Percentiles rank a stretch among this genome's conserved stretches.
Conservation (phyloP, 2,888 invertebrate genomes). For the Macrosoma leucophasiata region DNA sequence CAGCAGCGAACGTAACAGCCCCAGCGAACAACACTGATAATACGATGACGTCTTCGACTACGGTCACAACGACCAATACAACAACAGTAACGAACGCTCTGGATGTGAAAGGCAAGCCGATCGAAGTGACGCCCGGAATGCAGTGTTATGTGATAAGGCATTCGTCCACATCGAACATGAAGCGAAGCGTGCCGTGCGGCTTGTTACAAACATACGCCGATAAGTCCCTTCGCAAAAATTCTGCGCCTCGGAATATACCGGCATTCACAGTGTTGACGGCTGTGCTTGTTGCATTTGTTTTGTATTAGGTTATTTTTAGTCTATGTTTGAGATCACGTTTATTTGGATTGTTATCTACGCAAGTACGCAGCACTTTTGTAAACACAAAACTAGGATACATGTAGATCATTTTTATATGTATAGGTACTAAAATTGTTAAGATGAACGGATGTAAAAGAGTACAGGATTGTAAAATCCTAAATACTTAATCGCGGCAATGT, state of each 20-base stretch:
- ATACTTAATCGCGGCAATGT: too few relatives aligned
- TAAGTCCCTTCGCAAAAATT: constrained; percentile 48
- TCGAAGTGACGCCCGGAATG: constrained; percentile 60
- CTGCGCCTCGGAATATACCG: constrained; percentile 44
- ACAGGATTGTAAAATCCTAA: too few relatives aligned
- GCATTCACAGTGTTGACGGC: constrained; percentile 41
- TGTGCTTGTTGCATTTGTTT: constrained; percentile 22
- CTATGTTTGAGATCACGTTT: too few relatives aligned
- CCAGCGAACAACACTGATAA: constrained; percentile 25
- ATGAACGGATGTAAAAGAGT: too few relatives aligned
- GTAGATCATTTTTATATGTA: too few relatives aligned
- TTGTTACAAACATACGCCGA: constrained; percentile 56
- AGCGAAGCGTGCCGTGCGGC: constrained; percentile 50
- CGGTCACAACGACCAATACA: constrained; percentile 47
- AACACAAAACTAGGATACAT: too few relatives aligned
- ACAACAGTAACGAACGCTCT: constrained; percentile 55
- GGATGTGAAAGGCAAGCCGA: constrained; percentile 57
- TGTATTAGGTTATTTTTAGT: constrained; percentile 17
- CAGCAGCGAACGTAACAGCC: constrained; percentile 26
- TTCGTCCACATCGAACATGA: constrained; percentile 43
- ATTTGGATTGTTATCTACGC: too few relatives aligned
- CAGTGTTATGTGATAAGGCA: constrained; percentile 53
- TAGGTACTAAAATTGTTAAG: too few relatives aligned
- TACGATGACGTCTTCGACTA: constrained; percentile 39
- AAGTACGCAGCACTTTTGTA: too few relatives aligned